phyloP scores from a whole-genome alignment of 2,888 invertebrate species.

The Tricholauxania praeusta region DNA sequence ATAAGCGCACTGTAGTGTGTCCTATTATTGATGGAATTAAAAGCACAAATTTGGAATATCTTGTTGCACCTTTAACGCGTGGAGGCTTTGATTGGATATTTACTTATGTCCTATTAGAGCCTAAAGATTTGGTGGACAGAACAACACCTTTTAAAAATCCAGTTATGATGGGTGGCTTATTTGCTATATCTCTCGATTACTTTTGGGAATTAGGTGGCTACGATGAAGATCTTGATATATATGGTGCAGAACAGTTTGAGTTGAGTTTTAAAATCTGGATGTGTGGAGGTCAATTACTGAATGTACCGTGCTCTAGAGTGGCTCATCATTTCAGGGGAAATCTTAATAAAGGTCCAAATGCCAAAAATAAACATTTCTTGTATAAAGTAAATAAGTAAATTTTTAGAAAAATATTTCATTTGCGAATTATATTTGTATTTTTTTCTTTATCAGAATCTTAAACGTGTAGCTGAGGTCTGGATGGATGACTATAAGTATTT shows the following conservation, averaged over 20 bases:
- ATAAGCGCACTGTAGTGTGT: conserved; percentile 90
- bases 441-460: conserved; percentile 78
- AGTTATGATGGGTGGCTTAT: conserved; percentile 97
- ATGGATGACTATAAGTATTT: conserved; percentile 97
- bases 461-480: conserved; percentile 96
- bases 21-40: conserved; percentile 98
- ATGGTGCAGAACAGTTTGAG: conserved; percentile 99
- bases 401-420: not conserved
- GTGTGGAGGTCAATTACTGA: conserved; percentile 93
- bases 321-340: conserved; percentile 89
- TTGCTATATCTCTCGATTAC: conserved; percentile 91
- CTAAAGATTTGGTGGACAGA: conserved; percentile 60
- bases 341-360: conserved; percentile 88
- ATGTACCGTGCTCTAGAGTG: conserved; percentile 93
- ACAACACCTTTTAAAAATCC: conserved; percentile 77
- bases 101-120: conserved; percentile 84
- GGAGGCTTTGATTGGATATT: conserved; percentile 99
- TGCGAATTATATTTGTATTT: not conserved
- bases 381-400: conserved; percentile 52
- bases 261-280: conserved; percentile 98
- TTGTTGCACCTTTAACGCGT: conserved; percentile 79
- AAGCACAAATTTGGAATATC: conserved; percentile 89
- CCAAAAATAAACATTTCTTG: conserved; percentile 91
- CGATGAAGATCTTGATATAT: conserved; percentile 92
- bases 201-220: conserved; percentile 98